These are phyloP conservation scores for Erebia epiphron DNA, from an alignment of 2,888 invertebrate genomes.

Conservation along the genomic window DNA sequence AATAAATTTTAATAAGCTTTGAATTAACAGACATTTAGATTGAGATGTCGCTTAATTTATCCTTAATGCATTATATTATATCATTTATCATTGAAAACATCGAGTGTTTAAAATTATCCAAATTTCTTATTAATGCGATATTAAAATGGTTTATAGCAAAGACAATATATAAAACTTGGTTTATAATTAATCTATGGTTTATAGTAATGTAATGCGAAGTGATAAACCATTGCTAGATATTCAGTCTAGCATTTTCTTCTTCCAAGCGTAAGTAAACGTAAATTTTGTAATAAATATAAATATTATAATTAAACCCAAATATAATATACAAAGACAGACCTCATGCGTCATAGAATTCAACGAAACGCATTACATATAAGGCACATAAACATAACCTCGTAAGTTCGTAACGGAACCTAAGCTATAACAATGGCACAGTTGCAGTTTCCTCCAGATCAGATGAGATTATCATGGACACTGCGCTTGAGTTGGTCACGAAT, in stretches of 20 bases:
- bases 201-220: background rate
- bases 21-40: background rate
- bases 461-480: conserved; percentile 53
- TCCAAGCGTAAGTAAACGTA: background rate
- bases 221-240: background rate
- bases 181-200: too few species aligned
- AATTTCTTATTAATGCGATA: background rate
- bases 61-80: background rate
- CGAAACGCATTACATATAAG: conserved; percentile 11
- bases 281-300: background rate
- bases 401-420: conserved; percentile 26
- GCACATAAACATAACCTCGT: conserved; percentile 18
- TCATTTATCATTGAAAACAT: background rate
- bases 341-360: conserved; percentile 8
- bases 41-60: conserved; percentile 2
- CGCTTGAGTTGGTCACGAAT: conserved; percentile 56
- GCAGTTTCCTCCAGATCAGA: conserved; percentile 55
- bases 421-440: conserved; percentile 50
- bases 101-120: background rate
- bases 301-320: background rate
- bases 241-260: too few species aligned
- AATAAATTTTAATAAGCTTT: conserved; percentile 5
- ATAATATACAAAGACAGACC: background rate
- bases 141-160: too few species aligned
- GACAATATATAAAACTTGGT: too few species aligned